phyloP scores from a whole-genome alignment of 2,113 vertebrate species.

The Caloenas nicobarica region DNA sequence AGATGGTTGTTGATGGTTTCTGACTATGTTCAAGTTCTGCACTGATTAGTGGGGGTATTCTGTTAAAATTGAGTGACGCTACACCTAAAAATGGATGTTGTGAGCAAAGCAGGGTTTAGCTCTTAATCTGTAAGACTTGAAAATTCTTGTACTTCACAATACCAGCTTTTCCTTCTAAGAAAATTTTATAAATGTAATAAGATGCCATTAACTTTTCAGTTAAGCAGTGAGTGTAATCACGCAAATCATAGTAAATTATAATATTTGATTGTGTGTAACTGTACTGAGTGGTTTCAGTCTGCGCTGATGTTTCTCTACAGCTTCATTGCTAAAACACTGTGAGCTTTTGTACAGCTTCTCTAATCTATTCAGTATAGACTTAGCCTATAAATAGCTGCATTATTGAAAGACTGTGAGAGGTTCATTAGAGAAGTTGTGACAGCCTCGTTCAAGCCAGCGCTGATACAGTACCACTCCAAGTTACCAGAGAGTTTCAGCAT shows the following conservation, averaged over 20 bases:
- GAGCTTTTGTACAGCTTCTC: constrained; percentile 26
- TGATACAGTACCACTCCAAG: neutral
- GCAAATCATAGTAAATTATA: neutral
- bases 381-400: constrained; percentile 33
- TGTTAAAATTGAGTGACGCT: neutral
- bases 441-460: neutral
- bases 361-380: constrained; percentile 6
- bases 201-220: neutral
- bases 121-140: neutral
- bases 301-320: neutral
- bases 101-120: neutral
- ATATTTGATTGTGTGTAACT: neutral
- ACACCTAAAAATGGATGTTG: neutral
- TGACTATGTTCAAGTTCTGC: neutral
- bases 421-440: constrained; percentile 38
- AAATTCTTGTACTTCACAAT: neutral
- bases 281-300: neutral
- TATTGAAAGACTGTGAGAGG: neutral
- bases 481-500: neutral
- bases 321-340: neutral
- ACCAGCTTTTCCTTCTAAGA: neutral
- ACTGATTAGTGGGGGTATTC: neutral
- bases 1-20: neutral
- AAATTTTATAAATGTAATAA: neutral
- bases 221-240: neutral